Conservation (phyloP, 2,113 vertebrate species). For the Cyanoramphus novaezelandiae region DNA sequence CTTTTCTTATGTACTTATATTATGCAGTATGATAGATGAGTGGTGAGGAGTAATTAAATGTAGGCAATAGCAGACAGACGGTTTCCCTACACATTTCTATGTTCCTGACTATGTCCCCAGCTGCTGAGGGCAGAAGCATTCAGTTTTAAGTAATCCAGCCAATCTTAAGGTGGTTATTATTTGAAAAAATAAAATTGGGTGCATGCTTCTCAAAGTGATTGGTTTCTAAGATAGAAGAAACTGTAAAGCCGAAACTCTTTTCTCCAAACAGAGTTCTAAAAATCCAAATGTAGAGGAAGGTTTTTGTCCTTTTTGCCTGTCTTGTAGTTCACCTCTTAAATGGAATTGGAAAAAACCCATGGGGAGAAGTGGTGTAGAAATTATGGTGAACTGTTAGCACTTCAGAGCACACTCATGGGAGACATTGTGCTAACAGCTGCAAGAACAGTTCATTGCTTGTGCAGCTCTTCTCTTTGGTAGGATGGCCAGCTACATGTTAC, state of each 20-base stretch:
- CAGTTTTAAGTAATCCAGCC: background rate
- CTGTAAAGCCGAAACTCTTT: background rate
- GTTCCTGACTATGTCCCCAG: background rate
- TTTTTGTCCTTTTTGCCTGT: background rate
- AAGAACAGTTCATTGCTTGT: background rate
- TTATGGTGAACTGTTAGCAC: background rate
- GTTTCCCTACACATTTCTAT: background rate
- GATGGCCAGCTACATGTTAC: background rate
- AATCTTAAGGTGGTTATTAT: background rate
- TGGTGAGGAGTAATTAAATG: constrained; percentile 22
- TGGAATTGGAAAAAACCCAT: background rate
- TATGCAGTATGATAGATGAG: background rate
- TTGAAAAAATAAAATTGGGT: background rate
- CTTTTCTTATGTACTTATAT: background rate
- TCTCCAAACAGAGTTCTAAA: background rate
- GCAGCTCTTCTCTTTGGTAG: background rate
- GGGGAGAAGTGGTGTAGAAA: background rate
- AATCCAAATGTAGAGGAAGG: background rate
- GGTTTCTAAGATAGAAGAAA: background rate
- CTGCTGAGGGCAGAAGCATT: background rate
- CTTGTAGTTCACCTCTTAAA: background rate
- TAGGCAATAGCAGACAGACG: background rate
- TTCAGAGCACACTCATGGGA: background rate
- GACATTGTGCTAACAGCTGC: background rate
- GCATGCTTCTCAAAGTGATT: background rate